Base-by-base conservation (phyloP, 2,113 vertebrate genomes). In the Eupsittula cactorum region DNA sequence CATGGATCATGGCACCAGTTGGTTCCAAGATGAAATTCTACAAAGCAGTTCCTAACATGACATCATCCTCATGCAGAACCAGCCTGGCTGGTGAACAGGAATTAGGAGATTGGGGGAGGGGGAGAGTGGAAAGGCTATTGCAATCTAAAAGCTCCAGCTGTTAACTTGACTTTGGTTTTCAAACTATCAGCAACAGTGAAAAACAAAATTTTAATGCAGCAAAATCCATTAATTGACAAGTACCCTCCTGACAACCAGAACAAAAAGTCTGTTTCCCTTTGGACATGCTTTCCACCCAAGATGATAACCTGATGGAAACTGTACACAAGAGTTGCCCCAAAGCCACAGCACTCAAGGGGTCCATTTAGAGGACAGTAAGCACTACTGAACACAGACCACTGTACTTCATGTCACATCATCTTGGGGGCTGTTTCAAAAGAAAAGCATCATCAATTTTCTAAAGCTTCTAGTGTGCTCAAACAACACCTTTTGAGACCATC, bases 321-420 rank as follows among this genome's bases (percentile, higher is more conserved):
- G 7, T 1, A 1, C 0, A 0, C 24, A 39, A 4, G 24, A 69
- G 33, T 8, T 79, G 52, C 35, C 39, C 82, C 69, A 75, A 74
- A 74, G 49, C 24, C 68, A 3, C 73, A 68, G 29, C 11, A 10
- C 27, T 92, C 44, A 28, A 47, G 44, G 20, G 23, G 7, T 8
- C 64, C 53, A 39, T 15, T 42, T n/a, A 28, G 21, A 64, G 13
- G 16, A 57, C 39, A 77, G 19, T 5, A 42, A 59, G 44, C n/a
- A 24, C 9, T n/a, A 16, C 33, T n/a, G 18, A 75, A 60, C 20
- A 13, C 3, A 2, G 14, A 21, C 27, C 13, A n/a, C 18, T 83
- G 13, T 7, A 74, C 50, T 85, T 65, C 82, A 74, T 10, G 33
- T 35, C 41, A 62, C 28, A 31, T 19, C 39, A 46, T 16, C 49